These are phyloP conservation scores for Acrossocheilus fasciatus DNA, from an alignment of 2,797 vertebrate genomes.

Conservation along the genomic window DNA sequence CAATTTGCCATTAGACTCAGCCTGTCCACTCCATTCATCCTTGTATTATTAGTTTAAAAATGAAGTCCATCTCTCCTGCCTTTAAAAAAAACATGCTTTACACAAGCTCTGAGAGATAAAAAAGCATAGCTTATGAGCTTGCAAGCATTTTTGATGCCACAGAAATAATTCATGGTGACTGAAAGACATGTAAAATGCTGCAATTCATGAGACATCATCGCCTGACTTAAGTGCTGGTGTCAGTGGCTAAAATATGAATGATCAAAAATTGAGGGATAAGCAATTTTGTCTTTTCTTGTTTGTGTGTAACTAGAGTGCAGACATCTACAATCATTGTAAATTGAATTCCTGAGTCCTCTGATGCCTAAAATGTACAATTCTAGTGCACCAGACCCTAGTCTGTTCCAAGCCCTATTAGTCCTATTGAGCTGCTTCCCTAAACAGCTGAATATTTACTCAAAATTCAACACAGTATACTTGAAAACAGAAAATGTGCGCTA, in stretches of 20 bases:
- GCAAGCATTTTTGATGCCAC: constrained; percentile 53
- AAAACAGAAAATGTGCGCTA: not conserved
- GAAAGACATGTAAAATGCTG: constrained; percentile 70
- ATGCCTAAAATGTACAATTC: not conserved
- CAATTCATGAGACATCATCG: constrained; percentile 61
- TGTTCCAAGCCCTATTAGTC: not conserved
- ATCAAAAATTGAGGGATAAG: constrained; percentile 42
- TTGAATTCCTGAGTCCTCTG: not conserved
- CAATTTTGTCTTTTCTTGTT: constrained; percentile 24
- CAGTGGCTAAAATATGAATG: constrained; percentile 74
- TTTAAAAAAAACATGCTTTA: constrained; percentile 64
- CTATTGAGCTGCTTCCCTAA: not conserved
- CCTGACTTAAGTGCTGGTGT: constrained; percentile 45
- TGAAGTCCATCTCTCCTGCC: constrained; percentile 56
- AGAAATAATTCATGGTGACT: constrained; percentile 74
- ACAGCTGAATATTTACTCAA: not conserved
- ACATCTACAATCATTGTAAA: constrained; percentile 2
- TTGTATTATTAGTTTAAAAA: constrained; percentile 62
- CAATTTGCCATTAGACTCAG: constrained; percentile 74
- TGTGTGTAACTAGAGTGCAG: not conserved
- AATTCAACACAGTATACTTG: not conserved
- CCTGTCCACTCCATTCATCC: constrained; percentile 62
- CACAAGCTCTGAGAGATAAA: constrained; percentile 68
- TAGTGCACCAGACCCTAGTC: not conserved
- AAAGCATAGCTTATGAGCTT: constrained; percentile 61